These are phyloP conservation scores for Crioceris asparagi DNA, from an alignment of 2,888 invertebrate species.

Conservation along the genomic window DNA sequence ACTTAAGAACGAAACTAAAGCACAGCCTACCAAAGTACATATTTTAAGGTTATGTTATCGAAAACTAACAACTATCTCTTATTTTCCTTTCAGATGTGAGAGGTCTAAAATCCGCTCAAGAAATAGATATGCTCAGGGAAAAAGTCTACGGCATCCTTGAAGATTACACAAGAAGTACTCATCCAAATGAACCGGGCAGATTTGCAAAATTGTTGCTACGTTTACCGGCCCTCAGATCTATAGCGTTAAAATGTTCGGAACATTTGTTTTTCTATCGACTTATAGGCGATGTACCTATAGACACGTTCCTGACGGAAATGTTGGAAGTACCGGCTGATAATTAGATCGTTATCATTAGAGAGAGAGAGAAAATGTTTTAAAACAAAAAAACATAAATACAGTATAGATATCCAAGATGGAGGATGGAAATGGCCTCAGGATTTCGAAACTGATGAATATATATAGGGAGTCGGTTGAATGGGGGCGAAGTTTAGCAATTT, in stretches of 20 bases:
- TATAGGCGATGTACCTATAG: slow-evolving; percentile 77
- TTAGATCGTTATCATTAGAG: too few species aligned
- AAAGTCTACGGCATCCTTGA: slow-evolving; percentile 93
- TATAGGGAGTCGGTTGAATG: too few species aligned
- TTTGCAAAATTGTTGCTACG: slow-evolving; percentile 90
- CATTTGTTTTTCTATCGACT: slow-evolving; percentile 91
- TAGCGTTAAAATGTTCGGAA: slow-evolving; percentile 88
- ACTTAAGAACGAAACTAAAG: too few species aligned
- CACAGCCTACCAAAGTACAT: too few species aligned
- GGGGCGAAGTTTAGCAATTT: too few species aligned
- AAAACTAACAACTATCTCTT: too few species aligned
- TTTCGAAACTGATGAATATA: too few species aligned
- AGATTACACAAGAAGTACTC: slow-evolving; percentile 81
- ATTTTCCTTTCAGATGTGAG: slow-evolving; percentile 52
- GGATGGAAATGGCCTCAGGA: too few species aligned
- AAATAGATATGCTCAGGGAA: slow-evolving; percentile 81
- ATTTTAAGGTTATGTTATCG: too few species aligned
- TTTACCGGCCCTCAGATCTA: slow-evolving; percentile 79
- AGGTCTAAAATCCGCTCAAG: slow-evolving; percentile 70
- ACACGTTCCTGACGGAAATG: slow-evolving; percentile 74
- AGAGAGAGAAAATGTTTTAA: too few species aligned
- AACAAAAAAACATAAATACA: too few species aligned
- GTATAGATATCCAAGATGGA: too few species aligned
- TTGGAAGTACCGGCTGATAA: slow-evolving; percentile 46
- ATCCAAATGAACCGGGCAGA: slow-evolving; percentile 85